Conservation (phyloP, 2,888 invertebrate species). For the Aradus depressus region DNA sequence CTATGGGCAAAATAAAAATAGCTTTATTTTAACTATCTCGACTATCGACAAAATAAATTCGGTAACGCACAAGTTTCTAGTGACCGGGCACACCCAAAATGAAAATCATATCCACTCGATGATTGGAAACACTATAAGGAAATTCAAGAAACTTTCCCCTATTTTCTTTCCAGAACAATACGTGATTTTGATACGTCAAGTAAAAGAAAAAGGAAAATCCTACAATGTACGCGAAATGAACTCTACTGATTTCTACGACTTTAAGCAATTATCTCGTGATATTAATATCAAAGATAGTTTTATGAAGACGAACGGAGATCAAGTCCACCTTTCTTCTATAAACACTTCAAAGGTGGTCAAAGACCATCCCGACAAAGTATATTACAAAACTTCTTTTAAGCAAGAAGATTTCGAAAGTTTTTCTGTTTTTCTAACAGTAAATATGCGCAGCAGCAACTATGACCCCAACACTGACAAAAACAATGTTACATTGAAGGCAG, state of each 20-base stretch:
- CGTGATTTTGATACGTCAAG: not conserved
- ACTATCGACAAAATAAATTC: constrained; percentile 20
- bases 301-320: not conserved
- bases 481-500: no score
- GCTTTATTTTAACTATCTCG: not conserved
- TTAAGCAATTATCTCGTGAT: not conserved
- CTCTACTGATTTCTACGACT: not conserved
- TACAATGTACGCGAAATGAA: not conserved
- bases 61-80: constrained; percentile 27
- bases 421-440: no score
- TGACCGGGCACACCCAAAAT: constrained; percentile 28
- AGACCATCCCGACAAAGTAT: not conserved
- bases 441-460: no score
- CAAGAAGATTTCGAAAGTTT: constrained; percentile 6
- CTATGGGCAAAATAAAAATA: constrained; percentile 30
- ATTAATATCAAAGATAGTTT: not conserved
- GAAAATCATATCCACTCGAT: constrained; percentile 26
- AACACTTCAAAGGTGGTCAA: not conserved
- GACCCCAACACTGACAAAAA: no score
- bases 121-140: constrained; percentile 25
- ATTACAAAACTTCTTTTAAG: not conserved
- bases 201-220: not conserved
- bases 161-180: constrained; percentile 17
- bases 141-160: constrained; percentile 21
- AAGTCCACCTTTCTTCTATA: not conserved